Percentiles rank a stretch among this genome's conserved stretches.
Evolutionary conservation across 2,888 invertebrate genomes (phyloP).

Genomic region (Tanytarsus gracilentus): DNA sequence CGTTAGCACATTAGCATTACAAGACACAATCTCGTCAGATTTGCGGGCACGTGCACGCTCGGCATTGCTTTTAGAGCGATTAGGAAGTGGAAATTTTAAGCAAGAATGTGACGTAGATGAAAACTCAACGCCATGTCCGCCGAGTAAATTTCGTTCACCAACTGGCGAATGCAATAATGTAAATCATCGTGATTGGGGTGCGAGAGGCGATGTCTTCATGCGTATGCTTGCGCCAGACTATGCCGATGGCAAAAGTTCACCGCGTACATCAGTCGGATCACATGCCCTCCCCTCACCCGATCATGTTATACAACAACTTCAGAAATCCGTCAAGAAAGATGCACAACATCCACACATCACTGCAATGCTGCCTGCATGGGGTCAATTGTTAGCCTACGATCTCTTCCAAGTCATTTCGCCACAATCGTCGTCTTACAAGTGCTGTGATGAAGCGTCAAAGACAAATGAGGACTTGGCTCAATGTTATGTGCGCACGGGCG

Average conservation of each 20-base stretch:
- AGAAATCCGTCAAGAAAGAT: slow-evolving; percentile 46
- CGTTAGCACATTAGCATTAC: slow-evolving; percentile 18
- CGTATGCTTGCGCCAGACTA: slow-evolving; percentile 64
- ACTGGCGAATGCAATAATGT: slow-evolving; percentile 86
- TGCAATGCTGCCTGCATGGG: slow-evolving; percentile 70
- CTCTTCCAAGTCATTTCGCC: slow-evolving; percentile 55
- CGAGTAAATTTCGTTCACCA: slow-evolving; percentile 70
- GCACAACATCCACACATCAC: slow-evolving; percentile 63
- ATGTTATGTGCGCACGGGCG: slow-evolving; percentile 47
- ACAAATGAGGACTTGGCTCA: slow-evolving; percentile 42
- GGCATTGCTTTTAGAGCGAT: slow-evolving; percentile 30
- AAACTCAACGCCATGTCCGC: slow-evolving; percentile 54
- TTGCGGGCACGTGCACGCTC: slow-evolving; percentile 29
- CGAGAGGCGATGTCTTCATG: slow-evolving; percentile 66
- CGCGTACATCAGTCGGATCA: slow-evolving; percentile 46
- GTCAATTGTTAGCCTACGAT: slow-evolving; percentile 64
- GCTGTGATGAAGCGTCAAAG: slow-evolving; percentile 39
- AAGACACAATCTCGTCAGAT: slow-evolving; percentile 30
- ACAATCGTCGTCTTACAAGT: slow-evolving; percentile 45
- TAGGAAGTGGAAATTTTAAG: slow-evolving; percentile 28
- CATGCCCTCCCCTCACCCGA: slow-evolving; percentile 55
- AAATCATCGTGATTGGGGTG: slow-evolving; percentile 73
- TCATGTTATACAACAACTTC: slow-evolving; percentile 50
- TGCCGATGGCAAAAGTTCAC: slow-evolving; percentile 56
- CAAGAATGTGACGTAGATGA: slow-evolving; percentile 23